Conservation (phyloP, 1,140 invertebrate genomes). For the Caenorhabditis inopinata region DNA sequence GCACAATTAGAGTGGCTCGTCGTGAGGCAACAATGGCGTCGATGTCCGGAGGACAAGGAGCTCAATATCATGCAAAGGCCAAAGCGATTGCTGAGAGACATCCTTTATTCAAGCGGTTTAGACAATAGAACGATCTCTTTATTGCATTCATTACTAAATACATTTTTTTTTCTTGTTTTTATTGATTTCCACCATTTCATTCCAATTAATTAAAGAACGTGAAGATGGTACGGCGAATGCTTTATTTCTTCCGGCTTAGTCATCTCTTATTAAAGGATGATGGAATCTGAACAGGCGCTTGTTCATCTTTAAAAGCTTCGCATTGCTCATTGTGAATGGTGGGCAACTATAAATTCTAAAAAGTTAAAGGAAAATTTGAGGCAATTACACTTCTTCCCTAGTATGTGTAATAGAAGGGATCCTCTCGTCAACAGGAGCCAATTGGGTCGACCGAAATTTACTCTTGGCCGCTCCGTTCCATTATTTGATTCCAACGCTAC, state of each 20-base stretch:
- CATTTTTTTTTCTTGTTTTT: neutral
- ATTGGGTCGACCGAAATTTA: too few relatives aligned
- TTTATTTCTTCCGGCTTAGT: too few relatives aligned
- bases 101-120: constrained; percentile 54
- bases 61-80: constrained; percentile 38
- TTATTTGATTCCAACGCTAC: too few relatives aligned
- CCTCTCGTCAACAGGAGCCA: neutral
- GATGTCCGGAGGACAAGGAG: constrained; percentile 54
- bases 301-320: too few relatives aligned
- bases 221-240: too few relatives aligned
- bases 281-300: too few relatives aligned
- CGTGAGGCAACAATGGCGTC: constrained; percentile 53
- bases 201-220: too few relatives aligned
- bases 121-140: neutral
- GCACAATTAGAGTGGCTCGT: constrained; percentile 41
- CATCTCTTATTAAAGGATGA: too few relatives aligned
- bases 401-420: neutral
- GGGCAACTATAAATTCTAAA: neutral
- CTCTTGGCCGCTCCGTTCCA: too few relatives aligned
- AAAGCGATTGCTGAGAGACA: constrained; percentile 49
- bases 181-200: too few relatives aligned
- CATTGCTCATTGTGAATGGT: neutral
- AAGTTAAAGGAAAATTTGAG: neutral
- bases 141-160: too few relatives aligned
- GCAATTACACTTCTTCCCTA: neutral